Conservation (phyloP, 64 coral and sea anemone species). For the Exaiptasia diaphana region DNA sequence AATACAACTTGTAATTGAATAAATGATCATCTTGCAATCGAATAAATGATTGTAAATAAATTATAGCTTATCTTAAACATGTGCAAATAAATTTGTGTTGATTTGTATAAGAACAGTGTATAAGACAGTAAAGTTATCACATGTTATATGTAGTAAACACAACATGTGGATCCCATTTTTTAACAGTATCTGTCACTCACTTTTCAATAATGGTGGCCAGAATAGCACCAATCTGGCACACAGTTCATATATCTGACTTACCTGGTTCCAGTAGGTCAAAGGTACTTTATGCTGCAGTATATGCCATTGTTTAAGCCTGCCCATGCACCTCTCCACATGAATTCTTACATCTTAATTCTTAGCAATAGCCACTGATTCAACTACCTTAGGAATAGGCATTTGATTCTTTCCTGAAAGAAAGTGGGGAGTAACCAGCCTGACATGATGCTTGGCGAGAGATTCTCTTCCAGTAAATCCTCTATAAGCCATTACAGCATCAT, state of each 20-base stretch:
- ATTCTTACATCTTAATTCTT: background rate
- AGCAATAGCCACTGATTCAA: background rate
- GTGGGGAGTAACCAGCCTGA: background rate
- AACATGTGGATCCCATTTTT: too few species aligned
- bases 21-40: too few species aligned
- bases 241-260: background rate
- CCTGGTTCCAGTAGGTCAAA: background rate
- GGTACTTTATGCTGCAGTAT: background rate
- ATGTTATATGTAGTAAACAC: too few species aligned
- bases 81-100: too few species aligned
- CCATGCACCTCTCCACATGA: background rate
- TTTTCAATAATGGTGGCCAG: background rate
- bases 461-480: background rate
- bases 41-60: too few species aligned
- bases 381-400: background rate
- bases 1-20: too few species aligned
- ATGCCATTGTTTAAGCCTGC: background rate
- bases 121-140: too few species aligned
- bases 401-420: background rate
- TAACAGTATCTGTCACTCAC: too few species aligned
- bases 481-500: background rate
- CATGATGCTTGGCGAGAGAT: background rate
- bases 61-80: too few species aligned
- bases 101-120: too few species aligned
- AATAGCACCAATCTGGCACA: background rate